These are phyloP conservation scores for Lichenostomus cassidix DNA, from an alignment of 2,113 vertebrate species.

Conservation along the genomic window DNA sequence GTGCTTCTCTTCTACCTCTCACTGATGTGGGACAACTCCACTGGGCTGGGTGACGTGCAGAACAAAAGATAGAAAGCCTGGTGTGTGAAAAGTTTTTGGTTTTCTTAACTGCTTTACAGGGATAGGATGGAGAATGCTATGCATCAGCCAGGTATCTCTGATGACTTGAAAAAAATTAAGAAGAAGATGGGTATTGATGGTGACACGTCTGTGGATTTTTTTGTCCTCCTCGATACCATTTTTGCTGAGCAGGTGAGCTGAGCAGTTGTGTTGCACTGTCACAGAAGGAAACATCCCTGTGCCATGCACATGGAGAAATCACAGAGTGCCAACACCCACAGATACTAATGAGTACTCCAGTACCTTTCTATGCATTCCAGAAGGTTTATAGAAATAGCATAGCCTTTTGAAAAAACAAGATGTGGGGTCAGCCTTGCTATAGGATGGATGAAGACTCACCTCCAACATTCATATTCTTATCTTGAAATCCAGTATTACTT, in stretches of 20 bases:
- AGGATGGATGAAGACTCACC: not conserved
- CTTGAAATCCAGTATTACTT: not conserved
- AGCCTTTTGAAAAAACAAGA: not conserved
- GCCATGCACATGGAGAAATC: not conserved
- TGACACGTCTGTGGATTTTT: constrained; percentile 83
- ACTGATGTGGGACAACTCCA: not conserved
- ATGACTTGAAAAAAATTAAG: constrained; percentile 86
- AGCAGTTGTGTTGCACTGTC: not conserved
- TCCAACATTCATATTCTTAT: not conserved
- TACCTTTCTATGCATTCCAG: not conserved
- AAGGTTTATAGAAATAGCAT: not conserved
- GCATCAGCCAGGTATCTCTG: constrained; percentile 81
- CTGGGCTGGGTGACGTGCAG: not conserved
- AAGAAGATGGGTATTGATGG: constrained; percentile 76
- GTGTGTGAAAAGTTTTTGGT: not conserved
- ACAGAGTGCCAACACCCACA: not conserved
- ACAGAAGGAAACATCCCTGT: not conserved
- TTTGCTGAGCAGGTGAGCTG: constrained; percentile 88
- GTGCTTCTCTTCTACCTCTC: not conserved
- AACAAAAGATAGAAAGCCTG: not conserved
- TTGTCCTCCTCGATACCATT: constrained; percentile 88
- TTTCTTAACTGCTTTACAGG: constrained; percentile 66
- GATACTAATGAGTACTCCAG: not conserved
- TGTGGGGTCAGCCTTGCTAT: not conserved
- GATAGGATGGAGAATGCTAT: constrained; percentile 68